These are phyloP conservation scores for Merluccius polli DNA, from an alignment of 2,797 vertebrate species.

Conservation along the genomic window DNA sequence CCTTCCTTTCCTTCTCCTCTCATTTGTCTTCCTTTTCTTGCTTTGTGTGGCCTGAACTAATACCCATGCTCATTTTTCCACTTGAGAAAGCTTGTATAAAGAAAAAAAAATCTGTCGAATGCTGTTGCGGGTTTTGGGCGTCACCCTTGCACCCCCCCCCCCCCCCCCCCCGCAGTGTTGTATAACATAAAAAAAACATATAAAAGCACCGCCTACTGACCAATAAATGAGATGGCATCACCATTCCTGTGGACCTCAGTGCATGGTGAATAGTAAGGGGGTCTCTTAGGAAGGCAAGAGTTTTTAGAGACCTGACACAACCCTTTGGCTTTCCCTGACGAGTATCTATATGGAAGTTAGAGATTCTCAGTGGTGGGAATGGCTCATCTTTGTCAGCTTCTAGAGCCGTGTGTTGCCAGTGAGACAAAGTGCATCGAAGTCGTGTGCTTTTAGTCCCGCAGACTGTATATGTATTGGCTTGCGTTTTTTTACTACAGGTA, in stretches of 20 bases:
- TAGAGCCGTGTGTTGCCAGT: background rate
- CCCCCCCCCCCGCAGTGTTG: too few species aligned
- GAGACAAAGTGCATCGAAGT: background rate
- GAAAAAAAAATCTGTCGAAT: too few species aligned
- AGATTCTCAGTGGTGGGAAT: background rate
- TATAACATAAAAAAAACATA: too few species aligned
- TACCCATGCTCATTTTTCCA: background rate
- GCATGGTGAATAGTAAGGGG: conserved; percentile 2
- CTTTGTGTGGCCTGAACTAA: background rate
- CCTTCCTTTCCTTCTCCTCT: background rate
- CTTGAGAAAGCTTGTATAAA: background rate
- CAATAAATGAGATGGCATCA: background rate
- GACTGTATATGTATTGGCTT: background rate
- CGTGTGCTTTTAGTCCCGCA: background rate
- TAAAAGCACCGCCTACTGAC: too few species aligned
- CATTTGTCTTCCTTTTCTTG: background rate
- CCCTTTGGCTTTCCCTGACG: background rate
- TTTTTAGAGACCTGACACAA: background rate
- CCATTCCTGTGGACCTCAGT: background rate
- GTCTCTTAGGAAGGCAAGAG: conserved; percentile 1
- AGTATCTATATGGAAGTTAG: conserved; percentile 4
- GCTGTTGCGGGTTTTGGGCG: too few species aligned
- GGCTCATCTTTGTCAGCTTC: conserved; percentile 1
- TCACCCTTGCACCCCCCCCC: too few species aligned
- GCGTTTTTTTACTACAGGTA: background rate